Evolutionary conservation across 2,797 vertebrate genomes (phyloP), one percentile per base, ranked within the genome.

Genomic region (Hylomyscus alleni): DNA sequence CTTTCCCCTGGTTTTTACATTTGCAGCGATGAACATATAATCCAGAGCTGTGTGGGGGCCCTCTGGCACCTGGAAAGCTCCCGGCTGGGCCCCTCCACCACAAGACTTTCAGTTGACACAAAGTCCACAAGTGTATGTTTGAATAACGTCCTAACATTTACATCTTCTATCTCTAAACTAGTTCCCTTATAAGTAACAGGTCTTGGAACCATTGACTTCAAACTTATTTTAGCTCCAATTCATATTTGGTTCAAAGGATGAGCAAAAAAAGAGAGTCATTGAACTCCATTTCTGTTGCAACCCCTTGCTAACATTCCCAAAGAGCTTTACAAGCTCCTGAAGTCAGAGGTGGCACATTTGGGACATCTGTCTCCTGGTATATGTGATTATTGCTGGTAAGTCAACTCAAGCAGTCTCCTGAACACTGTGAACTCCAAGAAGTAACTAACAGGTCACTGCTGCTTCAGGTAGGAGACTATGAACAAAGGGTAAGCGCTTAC

Each of bases 191-290:
- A 77, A 94, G 65, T 9, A 83, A 65, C 54, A n/a, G 75, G 12
- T 56, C 52, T 89, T 54, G 14, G 37, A 62, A 58, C 62, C 37
- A 5, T 19, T 89, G 54, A 87, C 82, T 94, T 83, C 67, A 78
- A 52, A 69, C 22, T 93, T 76, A 77, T 34, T 76, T 95, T 91
- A 91, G 83, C 24, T 58, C 40, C 40, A 67, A 47, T n/a, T 58
- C 37, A 44, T 93, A 50, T 15, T 52, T 78, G 89, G 80, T 89
- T 89, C 69, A 31, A 58, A 95, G 52, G 47, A 52, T 75, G 40
- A 85, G 29, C 44, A 50, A 50, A 83, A 93, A 60, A 88, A 76
- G 31, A 54, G 67, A 92, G 34, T 26, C 4, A 1, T 31, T 62
- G 6, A 60, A 24, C 40, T 82, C 20, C n/a, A 29, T 44, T 62